Evolutionary conservation across 2,113 vertebrate genomes (phyloP).

Genomic region (Microtus pennsylvanicus): DNA sequence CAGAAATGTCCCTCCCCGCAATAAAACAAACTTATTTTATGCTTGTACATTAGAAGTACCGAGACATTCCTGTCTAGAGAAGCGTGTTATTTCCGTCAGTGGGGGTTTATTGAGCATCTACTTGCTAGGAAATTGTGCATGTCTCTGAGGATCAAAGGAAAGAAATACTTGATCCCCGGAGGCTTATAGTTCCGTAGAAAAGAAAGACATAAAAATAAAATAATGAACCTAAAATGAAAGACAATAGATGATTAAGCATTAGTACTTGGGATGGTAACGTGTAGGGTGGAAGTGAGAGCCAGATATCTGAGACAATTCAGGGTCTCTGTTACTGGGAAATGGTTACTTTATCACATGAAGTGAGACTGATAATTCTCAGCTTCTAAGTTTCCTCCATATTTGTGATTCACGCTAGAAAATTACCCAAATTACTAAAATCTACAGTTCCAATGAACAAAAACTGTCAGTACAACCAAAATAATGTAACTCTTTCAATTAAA

Average conservation of each 20-base stretch:
- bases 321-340: neutral
- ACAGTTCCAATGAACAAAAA: conserved; percentile 66
- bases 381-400: conserved; percentile 46
- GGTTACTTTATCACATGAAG: conserved; percentile 15
- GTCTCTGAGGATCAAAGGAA: neutral
- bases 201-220: conserved; percentile 23
- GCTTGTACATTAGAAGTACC: neutral
- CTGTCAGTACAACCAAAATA: conserved; percentile 71
- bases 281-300: neutral
- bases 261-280: neutral
- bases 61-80: conserved; percentile 10
- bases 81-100: neutral
- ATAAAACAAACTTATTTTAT: neutral
- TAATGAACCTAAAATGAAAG: conserved; percentile 48
- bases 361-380: conserved; percentile 50
- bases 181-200: neutral
- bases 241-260: conserved; percentile 37
- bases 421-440: conserved; percentile 69
- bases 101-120: neutral
- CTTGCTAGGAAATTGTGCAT: neutral
- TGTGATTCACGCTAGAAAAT: conserved; percentile 68
- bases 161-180: neutral
- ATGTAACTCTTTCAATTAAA: conserved; percentile 71
- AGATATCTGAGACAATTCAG: neutral
- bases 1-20: neutral